Percentiles rank a stretch among this genome's conserved stretches.
phyloP scores from a whole-genome alignment of 2,888 invertebrate genomes.

The Gymnosoma rotundatum region DNA sequence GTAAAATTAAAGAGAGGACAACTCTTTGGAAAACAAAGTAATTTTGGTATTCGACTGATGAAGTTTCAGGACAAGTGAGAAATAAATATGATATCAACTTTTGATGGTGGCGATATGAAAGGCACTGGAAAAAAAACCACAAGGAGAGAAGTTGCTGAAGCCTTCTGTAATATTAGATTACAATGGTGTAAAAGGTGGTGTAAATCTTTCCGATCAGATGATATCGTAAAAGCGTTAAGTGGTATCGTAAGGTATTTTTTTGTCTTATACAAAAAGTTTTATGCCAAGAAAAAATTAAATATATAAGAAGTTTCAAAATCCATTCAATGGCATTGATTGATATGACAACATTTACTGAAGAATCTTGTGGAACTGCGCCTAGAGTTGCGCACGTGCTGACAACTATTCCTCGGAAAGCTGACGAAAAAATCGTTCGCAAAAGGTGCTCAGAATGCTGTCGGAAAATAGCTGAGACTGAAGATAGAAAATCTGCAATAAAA shows the following conservation, averaged over 20 bases:
- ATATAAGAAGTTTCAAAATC: slow-evolving; percentile 19
- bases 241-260: too few species aligned
- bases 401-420: too few species aligned
- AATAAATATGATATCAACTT: too few species aligned
- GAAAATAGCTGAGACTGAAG: too few species aligned
- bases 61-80: not conserved
- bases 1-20: slow-evolving; percentile 17
- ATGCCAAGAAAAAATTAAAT: slow-evolving; percentile 16
- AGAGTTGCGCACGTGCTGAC: not conserved
- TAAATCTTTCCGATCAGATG: slow-evolving; percentile 9
- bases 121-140: not conserved
- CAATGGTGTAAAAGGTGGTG: slow-evolving; percentile 3
- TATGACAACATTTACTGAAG: slow-evolving; percentile 15
- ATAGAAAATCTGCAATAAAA: too few species aligned
- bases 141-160: slow-evolving; percentile 16
- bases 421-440: too few species aligned
- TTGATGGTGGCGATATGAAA: too few species aligned
- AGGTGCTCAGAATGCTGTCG: too few species aligned
- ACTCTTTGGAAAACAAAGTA: slow-evolving; percentile 6
- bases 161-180: slow-evolving; percentile 18
- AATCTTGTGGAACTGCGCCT: not conserved
- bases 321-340: slow-evolving; percentile 10
- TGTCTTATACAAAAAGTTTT: too few species aligned
- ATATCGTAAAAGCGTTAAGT: not conserved
- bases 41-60: slow-evolving; percentile 14